Evolutionary conservation across 2,888 invertebrate species (phyloP), one percentile per base, ranked within the genome.

Genomic region (Cerastoderma edule): DNA sequence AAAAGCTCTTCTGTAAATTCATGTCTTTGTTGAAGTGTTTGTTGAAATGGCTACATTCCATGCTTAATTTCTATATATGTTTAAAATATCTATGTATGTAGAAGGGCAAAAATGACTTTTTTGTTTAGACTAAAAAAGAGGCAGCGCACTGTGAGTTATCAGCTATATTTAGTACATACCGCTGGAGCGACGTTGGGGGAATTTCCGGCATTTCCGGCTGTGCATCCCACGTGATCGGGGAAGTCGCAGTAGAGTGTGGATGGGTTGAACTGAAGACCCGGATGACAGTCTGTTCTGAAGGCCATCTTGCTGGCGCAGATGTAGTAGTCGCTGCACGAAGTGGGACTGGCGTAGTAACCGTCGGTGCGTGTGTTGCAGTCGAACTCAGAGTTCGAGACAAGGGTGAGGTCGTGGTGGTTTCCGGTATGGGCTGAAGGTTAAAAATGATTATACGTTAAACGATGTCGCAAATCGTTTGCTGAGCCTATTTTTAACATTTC

Each of bases 231-330:
- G 72, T 87, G 81, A 32, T 78, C 74, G 13, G 85, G 81, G 77
- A 80, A 88, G 67, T 89, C 89, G 72, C 89, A 89, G 77, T 83
- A 84, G 8, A 72, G 50, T 16, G 85, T 83, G 4, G 10, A 32
- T 8, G 48, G 46, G 60, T 84, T 83, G 70, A 80, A 86, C 13
- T 69, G 54, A 8, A 81, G 78, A 27, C 86, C 84, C 2, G 84
- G 80, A 44, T 80, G 82, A 70, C 86, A 86, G 46, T 75, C 73
- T n/a, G 83, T 79, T 32, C 75, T 66, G 78, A 85, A 86, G 10
- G 79, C 50, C n/a, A 78, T 64, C 27, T 63, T 64, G 30, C 65
- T 68, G n/a, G 80, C 79, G 67, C 87, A 87, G 63, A 83, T 76
- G 73, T 83, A 87, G 77, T 76, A 87, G 24, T 72, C 33, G 39